Percentiles rank a stretch among this genome's conserved stretches.
Evolutionary conservation across 2,113 vertebrate species (phyloP).

Genomic region (Rissa tridactyla): DNA sequence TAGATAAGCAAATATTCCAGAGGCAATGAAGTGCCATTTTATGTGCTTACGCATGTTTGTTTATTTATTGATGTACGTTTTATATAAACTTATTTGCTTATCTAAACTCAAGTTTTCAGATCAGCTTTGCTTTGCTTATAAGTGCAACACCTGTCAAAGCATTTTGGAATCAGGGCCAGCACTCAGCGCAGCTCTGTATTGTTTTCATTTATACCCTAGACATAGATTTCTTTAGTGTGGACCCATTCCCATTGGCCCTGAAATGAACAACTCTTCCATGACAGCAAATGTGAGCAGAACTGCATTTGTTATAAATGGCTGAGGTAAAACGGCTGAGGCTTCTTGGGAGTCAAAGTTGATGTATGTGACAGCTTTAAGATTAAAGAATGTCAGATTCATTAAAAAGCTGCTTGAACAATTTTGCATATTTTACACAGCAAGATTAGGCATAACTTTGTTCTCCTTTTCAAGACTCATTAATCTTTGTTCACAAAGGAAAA

Average conservation of each 20-base stretch:
- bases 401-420: not conserved
- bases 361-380: not conserved
- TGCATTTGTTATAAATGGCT: not conserved
- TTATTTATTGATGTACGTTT: not conserved
- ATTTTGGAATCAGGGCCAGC: not conserved
- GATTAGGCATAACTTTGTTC: not conserved
- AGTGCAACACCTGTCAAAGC: not conserved
- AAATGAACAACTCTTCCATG: not conserved
- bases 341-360: not conserved
- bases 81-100: not conserved
- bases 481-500: not conserved
- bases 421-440: not conserved
- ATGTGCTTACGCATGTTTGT: not conserved
- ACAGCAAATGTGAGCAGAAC: not conserved
- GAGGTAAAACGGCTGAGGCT: not conserved
- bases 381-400: not conserved
- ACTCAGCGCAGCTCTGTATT: fast-evolving
- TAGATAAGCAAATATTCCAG: not conserved
- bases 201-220: not conserved
- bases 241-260: not conserved
- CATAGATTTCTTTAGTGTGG: not conserved
- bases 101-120: not conserved
- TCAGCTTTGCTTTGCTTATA: not conserved
- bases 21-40: not conserved
- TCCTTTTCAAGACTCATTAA: not conserved